These are phyloP conservation scores for Hermetia illucens DNA, from an alignment of 1,140 invertebrate species.

Conservation along the genomic window DNA sequence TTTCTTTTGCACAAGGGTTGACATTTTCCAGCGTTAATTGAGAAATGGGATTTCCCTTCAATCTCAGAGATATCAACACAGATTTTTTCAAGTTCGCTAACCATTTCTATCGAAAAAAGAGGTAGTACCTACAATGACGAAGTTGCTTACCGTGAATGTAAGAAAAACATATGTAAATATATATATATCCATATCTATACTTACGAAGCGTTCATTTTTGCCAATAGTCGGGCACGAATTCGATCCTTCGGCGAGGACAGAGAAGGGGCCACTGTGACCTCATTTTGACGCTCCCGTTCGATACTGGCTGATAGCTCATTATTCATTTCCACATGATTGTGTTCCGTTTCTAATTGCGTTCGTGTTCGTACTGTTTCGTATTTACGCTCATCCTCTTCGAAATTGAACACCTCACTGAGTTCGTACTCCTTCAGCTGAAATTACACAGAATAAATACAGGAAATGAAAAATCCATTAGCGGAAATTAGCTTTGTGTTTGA, in stretches of 20 bases:
- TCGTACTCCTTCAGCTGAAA: slow-evolving; percentile 72
- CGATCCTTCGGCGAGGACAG: slow-evolving; percentile 20
- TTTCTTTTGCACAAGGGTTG: too few species aligned
- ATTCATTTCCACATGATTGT: slow-evolving; percentile 44
- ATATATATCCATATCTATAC: too few species aligned
- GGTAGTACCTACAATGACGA: neutral
- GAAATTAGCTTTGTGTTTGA: too few species aligned
- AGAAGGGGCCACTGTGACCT: slow-evolving; percentile 11
- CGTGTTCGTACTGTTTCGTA: slow-evolving; percentile 57
- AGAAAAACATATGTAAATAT: neutral
- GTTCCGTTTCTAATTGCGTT: slow-evolving; percentile 45
- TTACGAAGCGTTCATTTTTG: slow-evolving; percentile 30
- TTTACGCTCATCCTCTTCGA: slow-evolving; percentile 57
- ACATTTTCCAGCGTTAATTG: too few species aligned
- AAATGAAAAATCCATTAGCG: too few species aligned
- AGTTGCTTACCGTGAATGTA: neutral
- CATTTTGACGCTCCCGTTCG: slow-evolving; percentile 46
- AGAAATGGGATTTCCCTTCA: too few species aligned
- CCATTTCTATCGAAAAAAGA: neutral
- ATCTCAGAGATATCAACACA: too few species aligned
- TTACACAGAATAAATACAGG: too few species aligned
- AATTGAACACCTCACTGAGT: slow-evolving; percentile 70
- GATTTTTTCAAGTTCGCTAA: too few species aligned
- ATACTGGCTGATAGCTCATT: slow-evolving; percentile 63
- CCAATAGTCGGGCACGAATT: slow-evolving; percentile 23